Evolutionary conservation across 2,113 vertebrate species (phyloP).

Genomic region (Dryoscopus gambensis): DNA sequence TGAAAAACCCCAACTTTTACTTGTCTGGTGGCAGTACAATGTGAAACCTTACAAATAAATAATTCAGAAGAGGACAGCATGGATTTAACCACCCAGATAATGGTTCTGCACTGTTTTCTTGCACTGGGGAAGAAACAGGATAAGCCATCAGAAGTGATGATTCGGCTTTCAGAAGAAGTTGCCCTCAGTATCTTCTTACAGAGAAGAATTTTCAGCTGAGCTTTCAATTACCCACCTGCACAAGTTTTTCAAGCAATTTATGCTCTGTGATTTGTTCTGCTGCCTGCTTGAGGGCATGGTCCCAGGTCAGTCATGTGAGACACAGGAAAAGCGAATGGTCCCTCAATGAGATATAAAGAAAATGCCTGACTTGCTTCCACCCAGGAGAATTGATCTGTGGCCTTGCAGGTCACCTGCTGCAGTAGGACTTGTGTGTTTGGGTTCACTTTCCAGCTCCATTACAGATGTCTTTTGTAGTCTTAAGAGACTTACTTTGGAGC

Average conservation of each 20-base stretch:
- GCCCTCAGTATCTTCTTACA: not conserved
- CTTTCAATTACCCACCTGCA: not conserved
- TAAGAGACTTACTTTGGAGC: not conserved
- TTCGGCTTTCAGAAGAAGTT: not conserved
- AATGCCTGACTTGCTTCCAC: not conserved
- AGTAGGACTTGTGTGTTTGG: not conserved
- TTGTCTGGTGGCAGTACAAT: not conserved
- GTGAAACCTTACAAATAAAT: not conserved
- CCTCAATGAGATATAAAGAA: not conserved
- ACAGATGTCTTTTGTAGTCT: not conserved
- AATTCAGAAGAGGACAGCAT: not conserved
- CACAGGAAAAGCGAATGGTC: not conserved
- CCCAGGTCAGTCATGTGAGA: slow-evolving; percentile 10
- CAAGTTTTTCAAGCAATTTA: not conserved
- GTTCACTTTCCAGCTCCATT: not conserved
- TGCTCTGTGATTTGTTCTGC: not conserved
- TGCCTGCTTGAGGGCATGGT: not conserved
- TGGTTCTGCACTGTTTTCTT: not conserved
- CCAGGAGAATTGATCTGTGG: not conserved
- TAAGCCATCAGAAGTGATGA: not conserved
- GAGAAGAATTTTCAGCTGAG: not conserved
- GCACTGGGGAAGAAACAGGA: not conserved
- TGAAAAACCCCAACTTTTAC: not conserved
- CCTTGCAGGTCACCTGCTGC: not conserved
- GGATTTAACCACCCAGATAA: not conserved